Conservation (phyloP, 2,888 invertebrate species). For the Mellilla xanthometata region DNA sequence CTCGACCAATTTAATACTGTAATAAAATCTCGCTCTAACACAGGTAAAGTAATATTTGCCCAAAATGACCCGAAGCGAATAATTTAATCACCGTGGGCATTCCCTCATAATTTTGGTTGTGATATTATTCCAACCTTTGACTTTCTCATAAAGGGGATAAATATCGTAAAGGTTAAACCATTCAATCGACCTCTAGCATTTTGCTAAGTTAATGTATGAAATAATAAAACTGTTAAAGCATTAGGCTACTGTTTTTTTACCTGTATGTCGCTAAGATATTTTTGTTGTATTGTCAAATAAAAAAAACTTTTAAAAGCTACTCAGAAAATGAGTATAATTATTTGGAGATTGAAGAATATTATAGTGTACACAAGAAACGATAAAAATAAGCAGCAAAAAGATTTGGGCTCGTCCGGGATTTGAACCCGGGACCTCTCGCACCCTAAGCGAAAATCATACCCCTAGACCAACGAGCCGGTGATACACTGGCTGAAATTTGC, state of each 20-base stretch:
- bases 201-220: not conserved
- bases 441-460: conserved; percentile 83
- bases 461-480: conserved; percentile 81
- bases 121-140: conserved; percentile 13
- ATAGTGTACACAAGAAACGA: not conserved
- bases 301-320: too few species aligned
- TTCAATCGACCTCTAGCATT: conserved; percentile 6
- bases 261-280: too few species aligned
- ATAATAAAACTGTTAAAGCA: too few species aligned
- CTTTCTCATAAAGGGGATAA: conserved; percentile 11
- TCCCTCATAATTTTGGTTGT: not conserved
- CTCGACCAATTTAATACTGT: too few species aligned
- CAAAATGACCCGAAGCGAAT: too few species aligned
- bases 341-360: too few species aligned
- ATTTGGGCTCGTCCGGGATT: conserved; percentile 75
- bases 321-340: too few species aligned
- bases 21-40: too few species aligned
- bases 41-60: too few species aligned
- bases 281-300: too few species aligned
- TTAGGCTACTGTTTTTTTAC: too few species aligned
- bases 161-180: conserved; percentile 9
- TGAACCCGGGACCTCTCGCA: conserved; percentile 81
- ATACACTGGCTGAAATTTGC: not conserved
- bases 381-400: conserved; percentile 12
- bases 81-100: too few species aligned